A percentile compares a stretch with the other conserved stretches of the same genome.
Conservation (phyloP, 2,797 vertebrate species). For the Parauchenoglanis ngamensis region DNA sequence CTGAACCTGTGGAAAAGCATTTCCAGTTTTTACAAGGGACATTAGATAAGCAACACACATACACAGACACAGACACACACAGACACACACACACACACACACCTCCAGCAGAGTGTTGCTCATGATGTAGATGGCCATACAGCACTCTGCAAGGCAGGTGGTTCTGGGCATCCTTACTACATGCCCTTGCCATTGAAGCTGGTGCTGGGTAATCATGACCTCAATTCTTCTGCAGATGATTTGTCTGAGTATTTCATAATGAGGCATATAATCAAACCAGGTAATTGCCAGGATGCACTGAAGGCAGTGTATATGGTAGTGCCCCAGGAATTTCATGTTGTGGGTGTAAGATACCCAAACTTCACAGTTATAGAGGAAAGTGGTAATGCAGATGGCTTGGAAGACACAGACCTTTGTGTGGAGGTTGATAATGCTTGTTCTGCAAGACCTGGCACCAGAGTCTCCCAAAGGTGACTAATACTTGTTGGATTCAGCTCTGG, state of each 20-base stretch:
- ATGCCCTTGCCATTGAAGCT: neutral
- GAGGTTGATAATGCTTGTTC: conserved; percentile 49
- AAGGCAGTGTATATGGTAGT: conserved; percentile 20
- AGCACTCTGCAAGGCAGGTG: conserved; percentile 49
- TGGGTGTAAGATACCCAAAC: too few species aligned
- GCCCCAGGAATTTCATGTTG: neutral
- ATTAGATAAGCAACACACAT: too few species aligned
- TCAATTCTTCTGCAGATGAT: too few species aligned
- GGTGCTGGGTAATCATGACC: too few species aligned
- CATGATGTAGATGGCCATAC: conserved; percentile 56
- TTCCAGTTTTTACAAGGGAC: too few species aligned
- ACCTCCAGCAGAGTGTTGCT: neutral
- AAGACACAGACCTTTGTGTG: neutral
- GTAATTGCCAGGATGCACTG: neutral
- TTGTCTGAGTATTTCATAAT: too few species aligned
- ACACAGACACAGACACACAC: too few species aligned
- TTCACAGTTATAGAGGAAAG: too few species aligned
- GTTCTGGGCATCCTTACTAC: conserved; percentile 52
- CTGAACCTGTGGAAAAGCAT: neutral
- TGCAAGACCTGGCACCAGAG: neutral
- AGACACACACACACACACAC: too few species aligned
- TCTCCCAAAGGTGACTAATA: too few species aligned
- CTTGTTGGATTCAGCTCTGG: conserved; percentile 2
- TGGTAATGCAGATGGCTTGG: too few species aligned
- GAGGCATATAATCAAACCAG: too few species aligned